These are phyloP conservation scores for Desmodus rotundus DNA, from an alignment of 2,113 vertebrate genomes.

Conservation along the genomic window DNA sequence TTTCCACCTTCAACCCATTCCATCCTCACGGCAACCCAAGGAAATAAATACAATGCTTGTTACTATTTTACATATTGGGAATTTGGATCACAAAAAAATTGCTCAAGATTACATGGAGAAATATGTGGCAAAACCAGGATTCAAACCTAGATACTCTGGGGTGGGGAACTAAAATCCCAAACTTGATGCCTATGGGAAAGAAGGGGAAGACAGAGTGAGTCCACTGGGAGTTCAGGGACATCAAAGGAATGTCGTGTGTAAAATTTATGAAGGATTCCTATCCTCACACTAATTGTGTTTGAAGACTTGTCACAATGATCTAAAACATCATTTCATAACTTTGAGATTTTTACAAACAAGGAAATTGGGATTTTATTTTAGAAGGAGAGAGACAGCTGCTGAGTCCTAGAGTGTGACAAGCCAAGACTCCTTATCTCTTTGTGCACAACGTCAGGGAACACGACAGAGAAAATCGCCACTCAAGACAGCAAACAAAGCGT, in stretches of 20 bases:
- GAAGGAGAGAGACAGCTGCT: neutral
- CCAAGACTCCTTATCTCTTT: neutral
- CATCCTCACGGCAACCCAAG: neutral
- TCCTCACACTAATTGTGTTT: fast-evolving
- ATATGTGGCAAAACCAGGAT: neutral
- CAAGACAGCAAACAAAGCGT: neutral
- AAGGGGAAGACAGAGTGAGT: too few relatives aligned
- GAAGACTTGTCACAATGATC: neutral
- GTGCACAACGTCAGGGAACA: neutral
- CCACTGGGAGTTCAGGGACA: too few relatives aligned
- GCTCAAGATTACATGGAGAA: neutral
- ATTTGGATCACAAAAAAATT: neutral
- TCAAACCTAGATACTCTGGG: neutral
- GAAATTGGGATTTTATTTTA: neutral
- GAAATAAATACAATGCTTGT: neutral
- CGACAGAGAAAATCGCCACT: neutral
- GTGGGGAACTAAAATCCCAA: fast-evolving
- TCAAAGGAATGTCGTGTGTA: neutral
- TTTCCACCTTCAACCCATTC: neutral
- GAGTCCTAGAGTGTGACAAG: neutral
- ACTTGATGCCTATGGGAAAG: fast-evolving
- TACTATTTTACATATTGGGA: neutral
- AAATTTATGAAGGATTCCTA: neutral
- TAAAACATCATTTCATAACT: neutral
- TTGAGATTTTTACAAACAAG: neutral